A percentile compares a stretch with the other conserved stretches of the same genome.
These are phyloP conservation scores for Xyrauchen texanus DNA, from an alignment of 2,113 vertebrate species.

Conservation along the genomic window DNA sequence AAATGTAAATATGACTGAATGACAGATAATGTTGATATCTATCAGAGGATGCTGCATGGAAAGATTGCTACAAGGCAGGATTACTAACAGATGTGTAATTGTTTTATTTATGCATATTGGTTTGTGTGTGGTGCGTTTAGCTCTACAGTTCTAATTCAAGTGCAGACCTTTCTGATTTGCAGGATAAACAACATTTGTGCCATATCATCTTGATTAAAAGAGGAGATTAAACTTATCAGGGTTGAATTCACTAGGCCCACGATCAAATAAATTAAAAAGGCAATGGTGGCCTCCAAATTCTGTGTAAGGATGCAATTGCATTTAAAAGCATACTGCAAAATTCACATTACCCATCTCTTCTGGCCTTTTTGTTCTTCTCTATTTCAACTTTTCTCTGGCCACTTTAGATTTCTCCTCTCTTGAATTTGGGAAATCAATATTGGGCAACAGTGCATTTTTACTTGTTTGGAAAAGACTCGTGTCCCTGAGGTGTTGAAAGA, in stretches of 20 bases:
- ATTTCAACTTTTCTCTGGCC: not conserved
- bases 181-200: not conserved
- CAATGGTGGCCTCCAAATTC: too few species aligned
- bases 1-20: too few species aligned
- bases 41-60: not conserved
- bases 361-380: not conserved
- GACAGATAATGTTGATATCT: too few species aligned
- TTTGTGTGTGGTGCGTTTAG: not conserved
- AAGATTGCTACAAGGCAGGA: not conserved
- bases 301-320: too few species aligned
- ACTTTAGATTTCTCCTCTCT: slow-evolving; percentile 14
- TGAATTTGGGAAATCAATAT: slow-evolving; percentile 58
- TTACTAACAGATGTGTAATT: not conserved
- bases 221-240: too few species aligned
- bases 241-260: too few species aligned
- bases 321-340: too few species aligned
- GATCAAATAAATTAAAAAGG: too few species aligned
- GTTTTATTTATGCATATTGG: not conserved
- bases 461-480: slow-evolving; percentile 49
- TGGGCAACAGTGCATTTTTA: slow-evolving; percentile 54
- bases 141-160: not conserved
- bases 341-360: too few species aligned
- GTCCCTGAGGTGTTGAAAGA: slow-evolving; percentile 22
- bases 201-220: not conserved
- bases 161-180: not conserved